Evolutionary conservation across 2,888 invertebrate species (phyloP).

Genomic region (Drosophila merina): DNA sequence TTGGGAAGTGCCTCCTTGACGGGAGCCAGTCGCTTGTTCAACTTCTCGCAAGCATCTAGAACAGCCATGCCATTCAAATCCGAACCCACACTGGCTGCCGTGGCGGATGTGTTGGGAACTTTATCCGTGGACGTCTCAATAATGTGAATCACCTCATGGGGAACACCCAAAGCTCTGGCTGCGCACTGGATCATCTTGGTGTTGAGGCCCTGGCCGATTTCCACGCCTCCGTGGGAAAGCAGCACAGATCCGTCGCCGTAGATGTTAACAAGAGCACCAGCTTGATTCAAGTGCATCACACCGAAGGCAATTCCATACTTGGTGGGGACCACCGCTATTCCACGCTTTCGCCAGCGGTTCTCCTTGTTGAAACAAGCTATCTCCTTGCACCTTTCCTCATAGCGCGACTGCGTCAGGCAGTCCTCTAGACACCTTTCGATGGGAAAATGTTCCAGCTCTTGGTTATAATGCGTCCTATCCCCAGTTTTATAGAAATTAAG

Average conservation of each 20-base stretch:
- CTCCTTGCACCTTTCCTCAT: slow-evolving; percentile 85
- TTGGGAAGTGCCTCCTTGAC: slow-evolving; percentile 90
- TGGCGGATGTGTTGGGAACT: slow-evolving; percentile 95
- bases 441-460: slow-evolving; percentile 89
- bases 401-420: slow-evolving; percentile 88
- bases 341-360: slow-evolving; percentile 94
- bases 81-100: slow-evolving; percentile 94
- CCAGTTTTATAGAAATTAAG: slow-evolving; percentile 93
- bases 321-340: slow-evolving; percentile 91
- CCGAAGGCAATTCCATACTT: slow-evolving; percentile 94
- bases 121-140: slow-evolving; percentile 94
- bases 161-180: slow-evolving; percentile 89
- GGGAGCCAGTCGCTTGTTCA: slow-evolving; percentile 90
- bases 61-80: slow-evolving; percentile 97
- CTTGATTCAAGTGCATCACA: slow-evolving; percentile 91
- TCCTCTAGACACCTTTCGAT: slow-evolving; percentile 91
- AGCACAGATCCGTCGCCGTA: slow-evolving; percentile 95
- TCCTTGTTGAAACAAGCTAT: slow-evolving; percentile 90
- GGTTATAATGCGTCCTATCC: slow-evolving; percentile 90
- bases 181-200: slow-evolving; percentile 98
- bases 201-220: slow-evolving; percentile 98
- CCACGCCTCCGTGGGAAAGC: slow-evolving; percentile 95
- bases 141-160: slow-evolving; percentile 90
- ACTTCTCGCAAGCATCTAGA: slow-evolving; percentile 90
- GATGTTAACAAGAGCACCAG: slow-evolving; percentile 93